Percentiles rank a stretch among this genome's conserved stretches.
These are phyloP conservation scores for Acronicta alni DNA, from an alignment of 2,888 invertebrate species.

Conservation along the genomic window DNA sequence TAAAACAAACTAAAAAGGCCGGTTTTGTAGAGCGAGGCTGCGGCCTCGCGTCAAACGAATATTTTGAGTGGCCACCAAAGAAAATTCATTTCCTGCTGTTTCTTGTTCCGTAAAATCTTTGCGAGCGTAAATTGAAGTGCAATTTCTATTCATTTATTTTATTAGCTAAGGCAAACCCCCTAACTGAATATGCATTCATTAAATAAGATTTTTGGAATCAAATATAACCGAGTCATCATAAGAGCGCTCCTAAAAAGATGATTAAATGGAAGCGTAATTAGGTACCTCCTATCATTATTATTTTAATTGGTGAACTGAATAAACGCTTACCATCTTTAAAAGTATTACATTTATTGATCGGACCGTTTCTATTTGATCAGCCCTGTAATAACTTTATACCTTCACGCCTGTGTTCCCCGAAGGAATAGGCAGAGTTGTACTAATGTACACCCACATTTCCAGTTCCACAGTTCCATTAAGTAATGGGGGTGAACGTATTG, in stretches of 20 bases:
- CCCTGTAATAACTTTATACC: slow-evolving; percentile 25
- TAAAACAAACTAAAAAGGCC: slow-evolving; percentile 61
- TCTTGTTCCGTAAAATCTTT: slow-evolving; percentile 63
- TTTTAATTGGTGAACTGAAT: slow-evolving; percentile 48
- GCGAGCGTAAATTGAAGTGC: slow-evolving; percentile 47
- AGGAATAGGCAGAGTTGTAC: too few relatives aligned
- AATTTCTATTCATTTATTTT: slow-evolving; percentile 59
- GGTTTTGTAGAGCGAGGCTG: slow-evolving; percentile 43
- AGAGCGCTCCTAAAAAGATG: slow-evolving; percentile 10
- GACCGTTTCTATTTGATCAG: slow-evolving; percentile 14
- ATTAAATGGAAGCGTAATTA: slow-evolving; percentile 34
- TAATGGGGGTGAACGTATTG: too few relatives aligned
- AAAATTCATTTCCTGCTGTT: slow-evolving; percentile 70
- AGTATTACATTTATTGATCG: slow-evolving; percentile 49
- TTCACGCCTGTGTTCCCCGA: too few relatives aligned
- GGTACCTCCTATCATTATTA: slow-evolving; percentile 44
- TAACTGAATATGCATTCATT: slow-evolving; percentile 21
- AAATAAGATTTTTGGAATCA: slow-evolving; percentile 9
- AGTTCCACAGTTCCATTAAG: too few relatives aligned
- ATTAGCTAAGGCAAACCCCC: slow-evolving; percentile 20
- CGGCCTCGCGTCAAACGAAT: slow-evolving; percentile 61
- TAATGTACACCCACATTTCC: too few relatives aligned
- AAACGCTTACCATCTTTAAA: slow-evolving; percentile 45
- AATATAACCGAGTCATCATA: slow-evolving; percentile 29
- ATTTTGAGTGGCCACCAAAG: slow-evolving; percentile 64